Evolutionary conservation across 2,113 vertebrate genomes (phyloP), one percentile per base, ranked within the genome.

Genomic region (Turdus rufiventris): DNA sequence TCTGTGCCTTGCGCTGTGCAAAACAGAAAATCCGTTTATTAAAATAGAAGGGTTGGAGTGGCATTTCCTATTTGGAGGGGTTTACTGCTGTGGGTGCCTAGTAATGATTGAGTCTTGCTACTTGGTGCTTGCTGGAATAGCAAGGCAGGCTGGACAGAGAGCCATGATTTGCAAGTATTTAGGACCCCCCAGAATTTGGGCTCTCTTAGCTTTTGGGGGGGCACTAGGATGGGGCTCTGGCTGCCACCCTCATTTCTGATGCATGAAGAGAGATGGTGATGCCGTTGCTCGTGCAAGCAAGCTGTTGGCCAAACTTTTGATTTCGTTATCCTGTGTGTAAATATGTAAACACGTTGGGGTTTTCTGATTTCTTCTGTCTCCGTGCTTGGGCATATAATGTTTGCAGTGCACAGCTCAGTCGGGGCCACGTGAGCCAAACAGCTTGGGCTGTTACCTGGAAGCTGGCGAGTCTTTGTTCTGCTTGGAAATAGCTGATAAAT

Each of bases 391-490:
- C 56, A 54, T 66, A 45, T 67, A 36, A 62, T 79, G 66, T 93
- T 79, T 93, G 54, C 87, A 79, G 53, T 73, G 91, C 68, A 54
- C 66, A 86, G 85, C 61, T 91, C 92, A 80, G 61, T 50, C 34
- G 25, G 47, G 93, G 81, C 72, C 80, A 94, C 53, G 82, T 94
- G 87, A 95, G 61, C 54, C 78, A 71, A 95, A 95, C 74, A 85
- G 87, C 60, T 88, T 79, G 31, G 82, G 76, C 65, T 95, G 53
- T 94, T 96, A 95, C 91, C 71, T 97, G 75, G 74, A 97, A 92
- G 88, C 77, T 93, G 88, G 57, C 48, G 31, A 92, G 79, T 78
- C 88, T 79, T 97, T 97, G 43, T 79, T 93, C 77, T 94, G 61
- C 86, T 95, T 54, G 65, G 60, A 72, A 94, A 92, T 85, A 78